A percentile compares a stretch with the other conserved stretches of the same genome.
phyloP scores from a whole-genome alignment of 2,888 invertebrate species.

The Strigamia transsilvanica region DNA sequence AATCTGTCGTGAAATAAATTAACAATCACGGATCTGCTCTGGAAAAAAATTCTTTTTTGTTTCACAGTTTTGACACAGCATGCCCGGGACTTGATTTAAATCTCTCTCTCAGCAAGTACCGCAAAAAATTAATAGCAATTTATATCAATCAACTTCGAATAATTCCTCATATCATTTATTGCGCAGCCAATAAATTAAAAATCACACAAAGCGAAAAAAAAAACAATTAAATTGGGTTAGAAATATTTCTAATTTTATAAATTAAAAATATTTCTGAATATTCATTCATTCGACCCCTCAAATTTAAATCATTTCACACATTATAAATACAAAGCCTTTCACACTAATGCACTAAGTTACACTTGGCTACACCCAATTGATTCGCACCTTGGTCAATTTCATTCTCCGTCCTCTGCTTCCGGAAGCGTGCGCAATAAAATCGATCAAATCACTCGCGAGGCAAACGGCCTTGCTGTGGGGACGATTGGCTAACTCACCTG shows the following conservation, averaged over 20 bases:
- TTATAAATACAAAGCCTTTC: background rate
- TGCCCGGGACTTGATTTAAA: conserved; percentile 17
- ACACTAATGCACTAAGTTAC: background rate
- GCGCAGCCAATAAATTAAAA: background rate
- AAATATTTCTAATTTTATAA: background rate
- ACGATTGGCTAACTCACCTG: conserved; percentile 45
- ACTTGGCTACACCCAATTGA: conserved; percentile 36
- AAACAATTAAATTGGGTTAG: background rate
- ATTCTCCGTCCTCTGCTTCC: conserved; percentile 16
- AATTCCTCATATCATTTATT: background rate
- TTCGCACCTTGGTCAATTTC: conserved; percentile 30
- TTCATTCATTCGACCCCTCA: too few relatives aligned
- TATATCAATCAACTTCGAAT: background rate
- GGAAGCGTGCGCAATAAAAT: conserved; percentile 22
- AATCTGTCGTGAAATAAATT: conserved; percentile 23
- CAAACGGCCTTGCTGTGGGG: background rate
- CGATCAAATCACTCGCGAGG: conserved; percentile 18
- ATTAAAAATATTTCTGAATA: background rate
- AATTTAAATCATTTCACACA: conserved; percentile 2
- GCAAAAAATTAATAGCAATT: background rate
- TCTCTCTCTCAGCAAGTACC: background rate
- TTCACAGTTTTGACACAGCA: background rate
- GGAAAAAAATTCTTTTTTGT: background rate
- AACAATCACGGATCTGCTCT: background rate
- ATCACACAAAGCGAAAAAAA: too few relatives aligned